Base-by-base conservation (phyloP, 2,888 invertebrate genomes). In the Atrina japonica region DNA sequence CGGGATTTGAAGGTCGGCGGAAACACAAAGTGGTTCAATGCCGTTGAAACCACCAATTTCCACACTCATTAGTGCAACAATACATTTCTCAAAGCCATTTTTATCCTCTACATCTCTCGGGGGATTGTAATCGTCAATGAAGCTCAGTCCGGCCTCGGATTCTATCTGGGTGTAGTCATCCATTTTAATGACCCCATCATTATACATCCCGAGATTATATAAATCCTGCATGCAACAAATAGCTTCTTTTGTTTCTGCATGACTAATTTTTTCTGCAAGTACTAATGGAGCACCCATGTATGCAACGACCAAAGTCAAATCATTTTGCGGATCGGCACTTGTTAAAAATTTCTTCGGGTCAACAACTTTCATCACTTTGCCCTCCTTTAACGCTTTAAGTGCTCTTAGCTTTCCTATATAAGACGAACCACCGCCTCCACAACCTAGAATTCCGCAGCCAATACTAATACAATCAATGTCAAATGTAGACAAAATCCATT, bases 391-490 rank as follows among this genome's bases (percentile, higher is more conserved):
- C 6, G 76, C 67, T 18, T 76, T 73, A 0, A 81, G 66, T 3
- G 83, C 83, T 9, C 81, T 41, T 11, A 87, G 50, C 55, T 81
- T 76, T 11, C 84, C 88, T 9, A 86, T 27, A 64, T 87, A 77
- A 0, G 88, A 87, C 63, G 76, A 86, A 5, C 88, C 88, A 6
- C 89, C 89, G 0, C 89, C 89, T 3, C 89, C 89, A 68, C 84
- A 85, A 3, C 89, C 89, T 9, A 88, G 71, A 29, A 89, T 86
- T 0, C 88, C 89, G 0, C 88, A 85, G 1, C 89, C 89, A 5
- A 88, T 77, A 56, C 80, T 80, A n/a, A 89, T 80, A 52, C 88
- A 88, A 65, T 89, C 87, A 52, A 88, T 78, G 64, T 89, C 89
- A 72, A 81, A 87, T 29, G 76, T 83, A 0, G 77, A 80, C 14